Base-by-base conservation (phyloP, 2,797 vertebrate species). In the Ctenosaura bakeri region DNA sequence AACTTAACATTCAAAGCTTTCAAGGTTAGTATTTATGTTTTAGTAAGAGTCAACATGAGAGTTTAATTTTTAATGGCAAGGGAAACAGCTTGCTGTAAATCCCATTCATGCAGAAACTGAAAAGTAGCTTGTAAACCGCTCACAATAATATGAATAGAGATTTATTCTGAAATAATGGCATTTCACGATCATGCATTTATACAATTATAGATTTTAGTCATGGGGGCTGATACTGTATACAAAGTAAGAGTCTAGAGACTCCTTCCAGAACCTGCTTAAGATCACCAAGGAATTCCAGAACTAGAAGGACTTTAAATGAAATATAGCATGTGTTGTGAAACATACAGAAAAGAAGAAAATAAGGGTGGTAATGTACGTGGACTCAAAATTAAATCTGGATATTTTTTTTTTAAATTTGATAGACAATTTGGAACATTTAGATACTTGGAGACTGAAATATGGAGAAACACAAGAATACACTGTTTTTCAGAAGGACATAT, bases 121-220 rank as follows among this genome's bases (percentile, higher is more conserved):
- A 76, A 29, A 52, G 54, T 52, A 22, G 1, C 84, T 93, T 69
- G 66, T 59, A 50, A 86, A 38, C 5, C 59, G 24, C 29, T 83
- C 38, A 76, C 26, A 54, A 77, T 2, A 2, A 91, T 78, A 59
- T 85, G 87, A 83, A 74, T 0, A 90, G 77, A 16, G 1, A 73
- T 85, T 82, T 38, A 64, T 77, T 84, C 26, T 22, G 64, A 90
- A 86, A 64, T 83, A 90, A 87, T 38, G 10, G 14, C 9, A 64
- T 0, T 84, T 80, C 26, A 88, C 59, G 29, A 80, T 59, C n/a
- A 26, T 0, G 26, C 16, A 71, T 86, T 86, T 59, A 2, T 38
- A 35, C 1, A 71, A 69, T 35, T 83, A 35, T 64, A 38, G 16
- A 66, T 80, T 80, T 71, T 62, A 71, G 42, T 73, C 54, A 42